Percentiles rank a stretch among this genome's conserved stretches.
These are phyloP conservation scores for Martes martes DNA, from an alignment of 2,113 vertebrate species.

Conservation along the genomic window DNA sequence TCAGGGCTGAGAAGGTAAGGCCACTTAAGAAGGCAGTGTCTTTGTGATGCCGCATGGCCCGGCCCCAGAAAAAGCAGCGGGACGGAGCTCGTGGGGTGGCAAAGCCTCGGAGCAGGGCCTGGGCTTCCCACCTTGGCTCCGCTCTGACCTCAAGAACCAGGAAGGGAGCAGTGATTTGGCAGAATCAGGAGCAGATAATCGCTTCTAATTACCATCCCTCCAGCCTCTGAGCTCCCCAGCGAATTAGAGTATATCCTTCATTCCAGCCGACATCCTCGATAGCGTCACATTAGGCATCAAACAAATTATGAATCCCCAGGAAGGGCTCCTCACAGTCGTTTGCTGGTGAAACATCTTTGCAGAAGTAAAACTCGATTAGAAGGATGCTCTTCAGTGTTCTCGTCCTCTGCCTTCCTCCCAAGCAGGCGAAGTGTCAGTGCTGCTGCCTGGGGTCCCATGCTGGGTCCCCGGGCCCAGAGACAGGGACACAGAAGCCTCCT, in stretches of 20 bases:
- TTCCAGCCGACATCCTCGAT: constrained; percentile 9
- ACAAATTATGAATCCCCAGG: constrained; percentile 64
- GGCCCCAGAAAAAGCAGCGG: rapidly evolving
- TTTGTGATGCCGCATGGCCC: background rate
- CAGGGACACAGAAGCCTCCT: background rate
- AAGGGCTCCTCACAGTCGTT: constrained; percentile 65
- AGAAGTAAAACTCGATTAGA: background rate
- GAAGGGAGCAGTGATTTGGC: background rate
- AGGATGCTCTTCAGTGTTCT: background rate
- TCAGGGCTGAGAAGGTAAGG: background rate
- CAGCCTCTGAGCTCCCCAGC: constrained; percentile 57
- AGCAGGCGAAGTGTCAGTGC: rapidly evolving
- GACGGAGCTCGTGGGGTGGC: rapidly evolving
- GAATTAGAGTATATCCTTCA: constrained; percentile 65
- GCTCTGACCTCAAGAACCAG: background rate
- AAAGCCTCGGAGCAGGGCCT: background rate
- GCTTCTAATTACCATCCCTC: constrained; percentile 62
- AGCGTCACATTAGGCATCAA: constrained; percentile 44
- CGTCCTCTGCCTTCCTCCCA: background rate
- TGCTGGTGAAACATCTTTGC: constrained; percentile 63
- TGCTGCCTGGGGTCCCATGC: rapidly evolving
- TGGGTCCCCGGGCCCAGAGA: background rate
- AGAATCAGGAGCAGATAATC: constrained; percentile 55
- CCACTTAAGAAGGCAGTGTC: background rate
- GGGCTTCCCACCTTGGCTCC: background rate